Percentiles rank a stretch among this genome's conserved stretches.
These are phyloP conservation scores for Callyntrura guangdongensis DNA, from an alignment of 2,888 invertebrate genomes.

Conservation along the genomic window DNA sequence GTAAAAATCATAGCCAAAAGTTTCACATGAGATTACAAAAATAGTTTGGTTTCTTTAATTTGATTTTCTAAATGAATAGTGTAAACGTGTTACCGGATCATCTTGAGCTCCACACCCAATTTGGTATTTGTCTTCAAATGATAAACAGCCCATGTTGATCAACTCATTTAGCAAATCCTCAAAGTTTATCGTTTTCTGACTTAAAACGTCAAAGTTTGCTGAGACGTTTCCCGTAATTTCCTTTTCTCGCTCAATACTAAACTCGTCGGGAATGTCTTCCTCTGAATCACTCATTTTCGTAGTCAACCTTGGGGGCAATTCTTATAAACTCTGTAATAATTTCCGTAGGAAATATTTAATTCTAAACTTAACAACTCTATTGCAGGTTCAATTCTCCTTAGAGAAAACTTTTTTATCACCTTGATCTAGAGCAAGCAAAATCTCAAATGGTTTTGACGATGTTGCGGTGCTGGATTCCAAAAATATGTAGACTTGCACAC, in stretches of 20 bases:
- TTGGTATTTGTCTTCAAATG: constrained; percentile 80
- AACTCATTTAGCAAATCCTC: constrained; percentile 78
- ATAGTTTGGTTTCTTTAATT: too few species aligned
- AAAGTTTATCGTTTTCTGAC: constrained; percentile 79
- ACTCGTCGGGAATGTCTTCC: constrained; percentile 61
- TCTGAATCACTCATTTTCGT: constrained; percentile 73
- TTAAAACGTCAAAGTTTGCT: constrained; percentile 72
- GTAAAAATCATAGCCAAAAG: too few species aligned
- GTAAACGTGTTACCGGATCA: constrained; percentile 76
- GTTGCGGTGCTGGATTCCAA: not conserved
- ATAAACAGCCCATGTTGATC: constrained; percentile 73
- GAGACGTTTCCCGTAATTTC: constrained; percentile 62
- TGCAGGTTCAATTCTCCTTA: not conserved
- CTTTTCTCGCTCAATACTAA: constrained; percentile 70
- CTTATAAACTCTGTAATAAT: too few species aligned
- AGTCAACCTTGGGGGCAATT: too few species aligned
- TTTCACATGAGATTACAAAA: too few species aligned
- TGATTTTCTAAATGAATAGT: too few species aligned
- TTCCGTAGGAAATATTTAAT: not conserved
- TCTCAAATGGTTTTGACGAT: not conserved
- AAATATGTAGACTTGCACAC: too few species aligned
- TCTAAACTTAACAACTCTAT: not conserved
- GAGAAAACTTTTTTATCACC: not conserved
- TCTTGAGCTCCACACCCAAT: constrained; percentile 76
- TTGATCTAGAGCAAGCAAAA: not conserved